phyloP scores from a whole-genome alignment of 2,797 vertebrate species.

The Chaunax sp. region DNA sequence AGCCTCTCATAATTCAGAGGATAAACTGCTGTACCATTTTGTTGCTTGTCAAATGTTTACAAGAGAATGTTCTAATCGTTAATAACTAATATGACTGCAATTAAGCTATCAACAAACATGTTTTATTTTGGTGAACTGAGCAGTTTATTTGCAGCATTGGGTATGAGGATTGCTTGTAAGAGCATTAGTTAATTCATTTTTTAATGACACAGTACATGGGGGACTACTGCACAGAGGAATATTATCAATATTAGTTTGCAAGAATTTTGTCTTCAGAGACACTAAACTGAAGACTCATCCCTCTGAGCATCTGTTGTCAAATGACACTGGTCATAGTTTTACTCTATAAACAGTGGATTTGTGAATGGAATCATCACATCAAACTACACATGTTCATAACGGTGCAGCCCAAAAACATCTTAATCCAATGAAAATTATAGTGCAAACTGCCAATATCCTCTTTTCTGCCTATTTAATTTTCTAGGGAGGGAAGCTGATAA shows the following conservation, averaged over 20 bases:
- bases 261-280: neutral
- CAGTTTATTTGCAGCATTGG: slow-evolving; percentile 9
- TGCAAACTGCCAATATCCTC: neutral
- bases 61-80: slow-evolving; percentile 76
- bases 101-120: slow-evolving; percentile 18
- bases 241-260: neutral
- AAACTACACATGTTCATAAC: no score
- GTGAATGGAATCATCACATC: neutral
- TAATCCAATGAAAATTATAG: neutral
- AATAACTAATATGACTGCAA: slow-evolving; percentile 80
- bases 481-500: no score
- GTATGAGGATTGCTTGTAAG: slow-evolving; percentile 2
- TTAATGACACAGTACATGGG: neutral
- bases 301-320: neutral
- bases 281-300: neutral
- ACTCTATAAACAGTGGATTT: no score
- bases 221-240: neutral
- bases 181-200: neutral
- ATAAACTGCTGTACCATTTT: slow-evolving; percentile 77
- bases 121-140: slow-evolving; percentile 9
- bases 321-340: neutral
- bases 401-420: neutral
- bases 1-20: slow-evolving; percentile 70
- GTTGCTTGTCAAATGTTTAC: slow-evolving; percentile 79
- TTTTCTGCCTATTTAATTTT: slow-evolving; percentile 7